These are phyloP conservation scores for Amiota mariae DNA, from an alignment of 2,888 invertebrate species.

Conservation along the genomic window DNA sequence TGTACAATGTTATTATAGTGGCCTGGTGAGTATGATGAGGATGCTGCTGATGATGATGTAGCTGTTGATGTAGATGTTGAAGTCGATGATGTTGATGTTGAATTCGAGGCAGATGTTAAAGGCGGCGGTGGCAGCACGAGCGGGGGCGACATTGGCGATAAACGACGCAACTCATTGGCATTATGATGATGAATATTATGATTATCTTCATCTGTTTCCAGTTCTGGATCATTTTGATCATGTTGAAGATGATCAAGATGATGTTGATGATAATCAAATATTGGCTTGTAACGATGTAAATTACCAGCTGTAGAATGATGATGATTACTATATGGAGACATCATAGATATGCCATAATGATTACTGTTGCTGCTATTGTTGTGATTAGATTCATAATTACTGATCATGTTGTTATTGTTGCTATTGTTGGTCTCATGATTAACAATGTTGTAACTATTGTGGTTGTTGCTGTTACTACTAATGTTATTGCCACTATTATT, in stretches of 20 bases:
- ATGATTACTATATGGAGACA: too few species aligned
- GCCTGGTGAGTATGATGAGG: constrained; percentile 10
- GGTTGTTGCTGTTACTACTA: constrained; percentile 40
- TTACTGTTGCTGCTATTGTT: constrained; percentile 4
- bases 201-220: too few species aligned
- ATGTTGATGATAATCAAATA: too few species aligned
- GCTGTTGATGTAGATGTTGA: constrained; percentile 16
- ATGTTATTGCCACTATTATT: constrained; percentile 42
- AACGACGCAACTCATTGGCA: too few species aligned
- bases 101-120: constrained; percentile 40
- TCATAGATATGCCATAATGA: too few species aligned
- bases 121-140: background rate
- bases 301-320: too few species aligned
- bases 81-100: constrained; percentile 37
- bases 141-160: background rate
- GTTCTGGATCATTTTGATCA: too few species aligned
- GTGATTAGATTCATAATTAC: background rate
- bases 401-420: background rate
- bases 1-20: constrained; percentile 18
- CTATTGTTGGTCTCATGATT: background rate
- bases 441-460: background rate
- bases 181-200: too few species aligned
- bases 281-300: too few species aligned
- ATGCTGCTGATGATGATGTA: background rate
- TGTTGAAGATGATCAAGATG: too few species aligned